Evolutionary conservation across 2,888 invertebrate species (phyloP).

Genomic region (Aproaerema taeniolella): DNA sequence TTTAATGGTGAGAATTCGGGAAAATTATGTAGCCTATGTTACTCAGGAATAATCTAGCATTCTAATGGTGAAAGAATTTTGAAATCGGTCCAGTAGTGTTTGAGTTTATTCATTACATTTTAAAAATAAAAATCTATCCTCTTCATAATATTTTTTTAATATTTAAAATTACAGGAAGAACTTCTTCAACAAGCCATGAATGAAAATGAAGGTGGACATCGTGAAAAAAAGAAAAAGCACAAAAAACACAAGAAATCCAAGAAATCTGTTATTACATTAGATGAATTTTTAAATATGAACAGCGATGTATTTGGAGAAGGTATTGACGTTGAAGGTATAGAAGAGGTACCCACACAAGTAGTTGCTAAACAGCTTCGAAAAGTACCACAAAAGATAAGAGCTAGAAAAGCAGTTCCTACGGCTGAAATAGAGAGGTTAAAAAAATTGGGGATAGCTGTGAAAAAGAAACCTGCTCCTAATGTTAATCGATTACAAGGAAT

Average conservation of each 20-base stretch:
- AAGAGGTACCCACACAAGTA: slow-evolving; percentile 62
- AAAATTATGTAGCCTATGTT: no score
- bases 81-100: no score
- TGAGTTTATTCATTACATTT: no score
- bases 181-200: slow-evolving; percentile 57
- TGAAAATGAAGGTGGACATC: slow-evolving; percentile 22
- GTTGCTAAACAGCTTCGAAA: slow-evolving; percentile 57
- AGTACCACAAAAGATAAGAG: slow-evolving; percentile 20
- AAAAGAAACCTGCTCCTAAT: slow-evolving; percentile 36
- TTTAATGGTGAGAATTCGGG: no score
- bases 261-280: slow-evolving; percentile 62
- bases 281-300: slow-evolving; percentile 71
- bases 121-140: not conserved
- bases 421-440: slow-evolving; percentile 56
- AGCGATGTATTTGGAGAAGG: slow-evolving; percentile 69
- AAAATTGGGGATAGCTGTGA: slow-evolving; percentile 59
- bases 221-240: slow-evolving; percentile 42
- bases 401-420: slow-evolving; percentile 32
- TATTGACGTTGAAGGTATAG: slow-evolving; percentile 61
- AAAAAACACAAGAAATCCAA: slow-evolving; percentile 69
- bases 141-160: no score
- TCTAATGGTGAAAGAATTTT: no score
- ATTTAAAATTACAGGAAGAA: slow-evolving; percentile 44
- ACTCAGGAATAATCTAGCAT: no score
- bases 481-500: slow-evolving; percentile 16